Evolutionary conservation across 1,140 invertebrate genomes (phyloP).

Genomic region (Portunus trituberculatus): DNA sequence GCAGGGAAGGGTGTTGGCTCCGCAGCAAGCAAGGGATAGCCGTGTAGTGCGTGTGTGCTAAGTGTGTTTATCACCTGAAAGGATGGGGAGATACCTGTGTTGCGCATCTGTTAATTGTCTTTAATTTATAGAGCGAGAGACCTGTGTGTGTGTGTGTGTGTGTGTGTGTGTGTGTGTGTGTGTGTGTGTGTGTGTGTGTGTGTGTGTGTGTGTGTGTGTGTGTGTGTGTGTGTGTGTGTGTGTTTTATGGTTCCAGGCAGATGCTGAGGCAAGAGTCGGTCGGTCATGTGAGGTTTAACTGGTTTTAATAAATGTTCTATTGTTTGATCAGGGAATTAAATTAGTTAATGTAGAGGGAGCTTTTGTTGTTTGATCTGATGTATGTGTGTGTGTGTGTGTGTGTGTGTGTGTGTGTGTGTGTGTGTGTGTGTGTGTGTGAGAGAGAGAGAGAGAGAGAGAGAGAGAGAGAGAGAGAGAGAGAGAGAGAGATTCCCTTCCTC

Average conservation of each 20-base stretch:
- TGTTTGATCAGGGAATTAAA: not conserved
- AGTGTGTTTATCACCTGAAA: not conserved
- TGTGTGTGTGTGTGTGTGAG: not conserved
- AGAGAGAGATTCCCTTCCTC: conserved; percentile 21
- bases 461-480: conserved; percentile 31
- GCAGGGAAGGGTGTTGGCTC: not conserved
- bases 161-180: not conserved
- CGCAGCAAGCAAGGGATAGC: not conserved
- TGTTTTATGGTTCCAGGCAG: too few species aligned
- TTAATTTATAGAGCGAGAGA: conserved; percentile 10
- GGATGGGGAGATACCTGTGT: not conserved
- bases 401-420: not conserved
- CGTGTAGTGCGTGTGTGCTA: not conserved
- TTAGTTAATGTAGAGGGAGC: not conserved
- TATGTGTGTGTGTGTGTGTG: not conserved
- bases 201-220: not conserved
- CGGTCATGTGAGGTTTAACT: not conserved
- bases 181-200: not conserved
- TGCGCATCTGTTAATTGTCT: not conserved
- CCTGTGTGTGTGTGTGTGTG: not conserved
- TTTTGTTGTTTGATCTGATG: not conserved
- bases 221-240: not conserved
- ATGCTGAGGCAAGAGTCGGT: not conserved
- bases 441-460: conserved; percentile 29
- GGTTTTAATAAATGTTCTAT: not conserved